Base-by-base conservation (phyloP, 2,797 vertebrate species). In the Leuciscus waleckii region DNA sequence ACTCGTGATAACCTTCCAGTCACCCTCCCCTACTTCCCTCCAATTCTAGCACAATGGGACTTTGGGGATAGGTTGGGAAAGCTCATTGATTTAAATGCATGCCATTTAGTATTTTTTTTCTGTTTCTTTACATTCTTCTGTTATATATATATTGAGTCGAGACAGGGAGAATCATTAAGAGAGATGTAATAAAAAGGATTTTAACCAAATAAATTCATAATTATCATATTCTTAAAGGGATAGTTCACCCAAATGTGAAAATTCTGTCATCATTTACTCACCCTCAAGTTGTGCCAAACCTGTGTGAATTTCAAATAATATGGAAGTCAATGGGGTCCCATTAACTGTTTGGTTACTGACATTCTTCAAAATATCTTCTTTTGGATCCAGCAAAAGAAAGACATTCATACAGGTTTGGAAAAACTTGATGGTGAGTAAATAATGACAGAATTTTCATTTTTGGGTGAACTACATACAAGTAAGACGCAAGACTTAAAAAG, bases 21-120 rank as follows among this genome's bases (percentile, higher is more conserved):
- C 58, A 77, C 80, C 67, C 81, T 90, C 84, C 87, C 88, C 89
- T 88, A 68, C 58, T 49, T 87, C 85, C 73, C 78, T 84, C 77
- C 76, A 81, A 84, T 82, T 85, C 16, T 71, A 86, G 49, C 54
- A 88, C 74, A 84, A 88, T 79, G 85, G 70, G 85, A 54, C 56
- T 68, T 63, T 80, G 63, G 71, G 82, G 79, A 83, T 0, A 32
- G 54, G 56, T 63, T 75, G 79, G 86, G 73, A 71, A 86, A 9
- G 10, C 26, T 67, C 51, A 37, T 23, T 51, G 49, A 77, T 68
- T 84, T 35, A 69, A 35, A 17, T 32, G 23, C 46, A 37, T 56
- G 35, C 7, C 11, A 67, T 37, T 35, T 49, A 46, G 11, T 35
- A 4, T 35, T 49, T 39, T 58, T 58, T 68, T 14, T 26, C 13